These are phyloP conservation scores for Macrotus californicus DNA, from an alignment of 2,113 vertebrate species.

Conservation along the genomic window DNA sequence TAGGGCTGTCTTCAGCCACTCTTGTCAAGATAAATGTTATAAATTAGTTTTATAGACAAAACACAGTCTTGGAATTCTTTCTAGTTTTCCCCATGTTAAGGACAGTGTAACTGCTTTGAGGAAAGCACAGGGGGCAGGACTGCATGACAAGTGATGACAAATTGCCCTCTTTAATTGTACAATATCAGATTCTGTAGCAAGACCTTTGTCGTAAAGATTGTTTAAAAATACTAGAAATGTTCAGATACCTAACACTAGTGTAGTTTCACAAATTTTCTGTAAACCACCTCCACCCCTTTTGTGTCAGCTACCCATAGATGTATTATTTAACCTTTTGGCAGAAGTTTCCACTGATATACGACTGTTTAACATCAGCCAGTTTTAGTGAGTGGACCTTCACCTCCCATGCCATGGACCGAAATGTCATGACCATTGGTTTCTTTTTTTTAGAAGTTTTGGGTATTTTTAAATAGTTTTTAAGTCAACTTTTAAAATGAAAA, in stretches of 20 bases:
- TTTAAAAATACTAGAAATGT: background rate
- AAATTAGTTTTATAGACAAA: background rate
- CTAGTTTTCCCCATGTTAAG: background rate
- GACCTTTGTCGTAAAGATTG: background rate
- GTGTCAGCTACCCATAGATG: background rate
- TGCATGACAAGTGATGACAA: background rate
- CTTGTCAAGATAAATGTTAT: constrained; percentile 17
- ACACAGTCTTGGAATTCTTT: background rate
- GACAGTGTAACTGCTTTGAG: background rate
- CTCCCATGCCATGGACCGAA: background rate
- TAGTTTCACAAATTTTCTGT: background rate
- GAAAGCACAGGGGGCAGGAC: background rate
- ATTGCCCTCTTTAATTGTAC: background rate
- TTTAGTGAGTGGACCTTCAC: background rate
- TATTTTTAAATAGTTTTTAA: constrained; percentile 28
- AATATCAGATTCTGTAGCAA: background rate
- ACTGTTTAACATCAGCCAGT: background rate
- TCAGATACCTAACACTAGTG: background rate
- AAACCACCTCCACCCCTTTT: background rate
- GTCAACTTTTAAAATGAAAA: constrained; percentile 65
- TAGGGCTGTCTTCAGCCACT: background rate
- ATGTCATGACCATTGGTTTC: background rate
- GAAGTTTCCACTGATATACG: background rate
- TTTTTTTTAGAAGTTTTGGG: background rate
- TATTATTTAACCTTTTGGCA: background rate